These are phyloP conservation scores for Actenoides lindsayi DNA, from an alignment of 2,113 vertebrate genomes.

Conservation along the genomic window DNA sequence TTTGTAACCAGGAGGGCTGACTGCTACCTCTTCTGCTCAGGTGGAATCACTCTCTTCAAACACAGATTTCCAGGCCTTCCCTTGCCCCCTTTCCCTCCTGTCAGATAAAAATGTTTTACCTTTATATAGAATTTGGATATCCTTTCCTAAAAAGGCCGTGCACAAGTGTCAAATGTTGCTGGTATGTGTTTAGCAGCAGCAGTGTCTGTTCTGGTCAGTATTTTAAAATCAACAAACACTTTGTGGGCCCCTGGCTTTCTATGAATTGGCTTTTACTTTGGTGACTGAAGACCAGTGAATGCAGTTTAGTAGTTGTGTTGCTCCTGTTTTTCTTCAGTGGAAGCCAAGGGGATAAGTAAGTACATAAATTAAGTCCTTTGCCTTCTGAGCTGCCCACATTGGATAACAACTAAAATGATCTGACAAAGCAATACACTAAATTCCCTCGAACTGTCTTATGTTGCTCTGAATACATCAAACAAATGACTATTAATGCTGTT, in stretches of 20 bases:
- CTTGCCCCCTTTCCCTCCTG: background rate
- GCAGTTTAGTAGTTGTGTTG: conserved; percentile 4
- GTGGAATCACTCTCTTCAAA: background rate
- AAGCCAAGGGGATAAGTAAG: conserved; percentile 16
- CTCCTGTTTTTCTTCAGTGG: conserved; percentile 34
- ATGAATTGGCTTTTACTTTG: conserved; percentile 45
- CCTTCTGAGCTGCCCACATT: conserved; percentile 46
- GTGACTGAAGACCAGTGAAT: conserved; percentile 10
- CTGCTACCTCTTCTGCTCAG: background rate
- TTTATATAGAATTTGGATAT: background rate
- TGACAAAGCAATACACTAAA: conserved; percentile 13
- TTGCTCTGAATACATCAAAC: conserved; percentile 33
- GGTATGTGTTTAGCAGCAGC: background rate
- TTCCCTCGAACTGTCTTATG: conserved; percentile 26
- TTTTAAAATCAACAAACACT: conserved; percentile 18
- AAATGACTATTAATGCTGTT: conserved; percentile 45
- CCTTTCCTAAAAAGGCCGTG: background rate
- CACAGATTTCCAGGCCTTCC: background rate
- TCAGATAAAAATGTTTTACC: background rate
- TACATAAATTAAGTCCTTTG: conserved; percentile 44
- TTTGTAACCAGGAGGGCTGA: background rate
- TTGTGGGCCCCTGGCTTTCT: background rate
- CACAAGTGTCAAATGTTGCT: background rate
- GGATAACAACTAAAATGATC: conserved; percentile 54
- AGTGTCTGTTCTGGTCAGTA: background rate